Evolutionary conservation across 2,113 vertebrate species (phyloP), one percentile per base, ranked within the genome.

Genomic region (Cathartes aura): DNA sequence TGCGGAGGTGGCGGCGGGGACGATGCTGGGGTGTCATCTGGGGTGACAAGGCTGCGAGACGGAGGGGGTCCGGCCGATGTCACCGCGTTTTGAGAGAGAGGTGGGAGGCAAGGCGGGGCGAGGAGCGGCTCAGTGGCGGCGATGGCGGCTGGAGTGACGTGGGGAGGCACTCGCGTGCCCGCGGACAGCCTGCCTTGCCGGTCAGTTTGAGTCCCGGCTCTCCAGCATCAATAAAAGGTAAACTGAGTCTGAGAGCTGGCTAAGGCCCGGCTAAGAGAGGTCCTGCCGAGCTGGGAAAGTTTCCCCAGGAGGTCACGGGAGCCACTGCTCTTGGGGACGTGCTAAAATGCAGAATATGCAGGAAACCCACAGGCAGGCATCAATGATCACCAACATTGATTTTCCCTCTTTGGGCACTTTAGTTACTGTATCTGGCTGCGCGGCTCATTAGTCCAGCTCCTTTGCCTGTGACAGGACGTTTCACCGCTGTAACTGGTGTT

Each of bases 1-100:
- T 13, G 34, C 7, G 13, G 48, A 34, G 23, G 29, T 40, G 24
- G 48, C 1, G 11, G 22, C 1, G 1, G 45, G 60, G 62, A 76
- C 5, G 4, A 16, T 0, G 3, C 3, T 2, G 42, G 3, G 3
- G 10, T 17, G 55, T 22, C 7, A 17, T 23, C 17, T 12, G 8
- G 60, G 52, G 32, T 15, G 68, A 23, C 5, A 4, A n/a, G 20
- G 42, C 20, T 62, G 53, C 1, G 12, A 55, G n/a, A 17, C 0
- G 4, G 36, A 27, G 55, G 30, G 8, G 59, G 6, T 47, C 32
- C 0, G 5, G 70, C 43, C 8, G 4, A 34, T 16, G 45, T 36
- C 79, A 53, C 27, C 2, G 2, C 1, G 2, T 45, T 66, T 27
- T 8, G 45, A 9, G n/a, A 29, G 52, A 5, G 66, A 52, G 5